Percentiles rank a stretch among this genome's conserved stretches.
Conservation (phyloP, 2,888 invertebrate genomes). For the Schizaphis graminum region DNA sequence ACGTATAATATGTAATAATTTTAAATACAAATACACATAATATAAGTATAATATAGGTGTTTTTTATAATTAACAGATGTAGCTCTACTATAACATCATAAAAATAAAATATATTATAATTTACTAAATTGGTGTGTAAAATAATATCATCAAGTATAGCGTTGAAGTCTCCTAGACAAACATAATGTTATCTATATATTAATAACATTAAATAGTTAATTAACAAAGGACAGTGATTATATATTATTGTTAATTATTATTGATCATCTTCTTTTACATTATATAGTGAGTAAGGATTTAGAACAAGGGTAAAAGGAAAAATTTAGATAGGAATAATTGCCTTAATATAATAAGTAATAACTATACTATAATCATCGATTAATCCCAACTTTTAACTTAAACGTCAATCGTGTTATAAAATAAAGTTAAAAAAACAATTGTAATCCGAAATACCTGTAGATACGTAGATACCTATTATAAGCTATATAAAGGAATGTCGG, state of each 20-base stretch:
- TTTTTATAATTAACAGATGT: neutral
- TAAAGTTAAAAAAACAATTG: neutral
- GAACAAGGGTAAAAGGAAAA: neutral
- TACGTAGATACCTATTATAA: neutral
- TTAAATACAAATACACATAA: neutral
- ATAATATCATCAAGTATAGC: neutral
- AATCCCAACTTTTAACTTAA: neutral
- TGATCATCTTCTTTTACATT: neutral
- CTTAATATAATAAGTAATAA: neutral
- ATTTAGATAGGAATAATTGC: neutral
- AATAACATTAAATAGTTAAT: neutral
- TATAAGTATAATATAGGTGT: neutral
- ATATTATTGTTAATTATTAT: neutral
- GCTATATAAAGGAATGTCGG: neutral
- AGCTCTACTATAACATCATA: neutral
- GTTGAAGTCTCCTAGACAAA: neutral
- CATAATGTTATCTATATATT: neutral
- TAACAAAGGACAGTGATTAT: neutral
- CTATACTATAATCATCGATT: neutral
- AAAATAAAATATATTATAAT: neutral
- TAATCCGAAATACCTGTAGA: neutral
- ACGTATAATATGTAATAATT: neutral
- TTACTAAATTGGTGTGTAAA: neutral
- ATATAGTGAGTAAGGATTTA: neutral
- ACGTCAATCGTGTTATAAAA: neutral